Evolutionary conservation across 2,888 invertebrate species (phyloP).

Genomic region (Ashinkailepas kermadecensis): DNA sequence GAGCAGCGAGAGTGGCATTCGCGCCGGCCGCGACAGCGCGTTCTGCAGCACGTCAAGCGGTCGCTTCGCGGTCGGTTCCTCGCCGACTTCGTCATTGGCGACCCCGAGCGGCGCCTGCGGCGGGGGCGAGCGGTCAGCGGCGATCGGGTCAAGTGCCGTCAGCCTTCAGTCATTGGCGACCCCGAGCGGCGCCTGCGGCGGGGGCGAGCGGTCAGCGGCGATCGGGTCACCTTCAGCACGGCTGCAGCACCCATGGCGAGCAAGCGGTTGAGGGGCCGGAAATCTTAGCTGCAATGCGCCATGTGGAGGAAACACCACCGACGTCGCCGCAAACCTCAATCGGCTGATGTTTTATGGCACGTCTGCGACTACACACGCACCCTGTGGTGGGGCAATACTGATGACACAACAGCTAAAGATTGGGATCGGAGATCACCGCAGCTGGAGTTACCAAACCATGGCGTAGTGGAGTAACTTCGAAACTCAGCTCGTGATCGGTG

Average conservation of each 20-base stretch:
- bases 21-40: constrained; percentile 22
- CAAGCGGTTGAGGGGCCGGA: background rate
- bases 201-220: background rate
- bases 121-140: background rate
- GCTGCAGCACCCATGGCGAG: background rate
- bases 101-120: constrained; percentile 1
- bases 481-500: too few relatives aligned
- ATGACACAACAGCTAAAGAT: too few relatives aligned
- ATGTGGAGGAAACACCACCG: background rate
- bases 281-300: background rate
- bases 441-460: too few relatives aligned
- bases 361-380: too few relatives aligned
- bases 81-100: constrained; percentile 24
- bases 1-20: background rate
- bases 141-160: background rate
- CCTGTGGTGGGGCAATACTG: too few relatives aligned
- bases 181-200: background rate
- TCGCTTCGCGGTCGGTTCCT: constrained; percentile 26
- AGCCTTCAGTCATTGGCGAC: constrained; percentile 24
- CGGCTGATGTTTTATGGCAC: background rate
- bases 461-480: too few relatives aligned
- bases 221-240: background rate
- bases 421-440: too few relatives aligned
- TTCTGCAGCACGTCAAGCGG: constrained; percentile 26
- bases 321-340: background rate